Conservation (phyloP, 2,797 vertebrate genomes). For the Knipowitschia caucasica region DNA sequence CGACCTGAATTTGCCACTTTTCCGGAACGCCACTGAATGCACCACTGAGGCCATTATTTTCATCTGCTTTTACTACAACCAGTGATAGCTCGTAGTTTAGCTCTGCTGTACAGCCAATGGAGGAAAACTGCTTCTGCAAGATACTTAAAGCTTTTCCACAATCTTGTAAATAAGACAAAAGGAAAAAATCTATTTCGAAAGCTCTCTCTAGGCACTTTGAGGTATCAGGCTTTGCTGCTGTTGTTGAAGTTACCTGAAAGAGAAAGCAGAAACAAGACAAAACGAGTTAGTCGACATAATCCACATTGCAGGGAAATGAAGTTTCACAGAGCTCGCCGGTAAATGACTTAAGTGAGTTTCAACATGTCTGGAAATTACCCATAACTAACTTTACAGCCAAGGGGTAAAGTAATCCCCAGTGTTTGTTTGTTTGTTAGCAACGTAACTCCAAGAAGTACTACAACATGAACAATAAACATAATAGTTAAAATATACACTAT, state of each 20-base stretch:
- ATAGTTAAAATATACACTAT: too few species aligned
- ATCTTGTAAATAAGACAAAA: slow-evolving; percentile 56
- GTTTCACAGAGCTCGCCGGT: neutral
- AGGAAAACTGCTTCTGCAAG: slow-evolving; percentile 37
- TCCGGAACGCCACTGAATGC: slow-evolving; percentile 9
- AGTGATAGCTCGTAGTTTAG: slow-evolving; percentile 29
- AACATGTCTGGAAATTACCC: too few species aligned
- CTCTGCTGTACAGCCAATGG: slow-evolving; percentile 22
- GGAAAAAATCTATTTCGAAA: slow-evolving; percentile 26
- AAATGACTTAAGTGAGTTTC: neutral
- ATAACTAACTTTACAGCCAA: too few species aligned
- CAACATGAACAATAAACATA: too few species aligned
- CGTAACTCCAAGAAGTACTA: too few species aligned
- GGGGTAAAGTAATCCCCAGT: too few species aligned
- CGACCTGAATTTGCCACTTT: slow-evolving; percentile 45
- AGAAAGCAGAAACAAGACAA: neutral
- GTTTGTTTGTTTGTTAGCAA: too few species aligned
- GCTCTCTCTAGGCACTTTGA: slow-evolving; percentile 39
- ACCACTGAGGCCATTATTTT: slow-evolving; percentile 17
- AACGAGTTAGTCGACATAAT: neutral
- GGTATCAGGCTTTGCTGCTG: neutral
- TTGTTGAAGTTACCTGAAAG: slow-evolving; percentile 9
- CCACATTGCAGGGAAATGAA: neutral
- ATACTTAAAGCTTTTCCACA: slow-evolving; percentile 17
- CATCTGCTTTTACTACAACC: slow-evolving; percentile 37